These are phyloP conservation scores for Ganaspis sp. DNA, from an alignment of 1,140 invertebrate species.

Conservation along the genomic window DNA sequence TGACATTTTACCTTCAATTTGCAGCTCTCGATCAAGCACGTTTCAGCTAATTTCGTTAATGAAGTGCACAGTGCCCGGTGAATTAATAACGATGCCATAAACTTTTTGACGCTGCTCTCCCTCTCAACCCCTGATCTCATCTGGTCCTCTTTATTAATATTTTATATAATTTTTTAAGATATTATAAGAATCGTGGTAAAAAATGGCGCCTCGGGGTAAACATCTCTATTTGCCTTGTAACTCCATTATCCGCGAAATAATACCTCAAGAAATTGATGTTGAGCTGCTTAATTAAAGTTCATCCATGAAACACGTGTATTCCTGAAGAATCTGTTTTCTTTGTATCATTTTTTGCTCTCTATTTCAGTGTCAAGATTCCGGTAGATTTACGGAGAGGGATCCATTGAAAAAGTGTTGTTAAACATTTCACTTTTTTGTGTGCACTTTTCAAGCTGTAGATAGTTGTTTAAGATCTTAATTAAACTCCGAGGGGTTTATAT, in stretches of 20 bases:
- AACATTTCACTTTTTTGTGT: no score
- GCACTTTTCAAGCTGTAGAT: no score
- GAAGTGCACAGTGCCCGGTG: constrained; percentile 49
- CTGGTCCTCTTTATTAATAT: neutral
- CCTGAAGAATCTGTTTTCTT: no score
- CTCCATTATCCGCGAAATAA: neutral
- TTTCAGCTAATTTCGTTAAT: constrained; percentile 56
- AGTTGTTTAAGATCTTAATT: neutral
- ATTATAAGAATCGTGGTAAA: neutral
- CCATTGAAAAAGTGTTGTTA: constrained; percentile 5
- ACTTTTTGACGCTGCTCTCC: constrained; percentile 19
- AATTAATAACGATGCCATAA: constrained; percentile 57
- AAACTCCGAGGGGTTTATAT: neutral
- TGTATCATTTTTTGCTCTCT: no score
- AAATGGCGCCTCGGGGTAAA: neutral
- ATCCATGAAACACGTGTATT: no score
- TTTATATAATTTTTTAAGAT: no score
- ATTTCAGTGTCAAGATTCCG: no score
- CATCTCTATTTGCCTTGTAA: neutral
- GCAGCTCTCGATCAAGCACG: neutral
- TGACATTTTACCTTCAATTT: neutral
- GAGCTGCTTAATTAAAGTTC: no score
- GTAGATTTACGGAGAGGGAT: neutral
- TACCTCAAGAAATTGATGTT: neutral
- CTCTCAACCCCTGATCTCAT: neutral